Percentiles rank a stretch among this genome's conserved stretches.
These are phyloP conservation scores for Copsychus sechellarum DNA, from an alignment of 2,113 vertebrate species.

Conservation along the genomic window DNA sequence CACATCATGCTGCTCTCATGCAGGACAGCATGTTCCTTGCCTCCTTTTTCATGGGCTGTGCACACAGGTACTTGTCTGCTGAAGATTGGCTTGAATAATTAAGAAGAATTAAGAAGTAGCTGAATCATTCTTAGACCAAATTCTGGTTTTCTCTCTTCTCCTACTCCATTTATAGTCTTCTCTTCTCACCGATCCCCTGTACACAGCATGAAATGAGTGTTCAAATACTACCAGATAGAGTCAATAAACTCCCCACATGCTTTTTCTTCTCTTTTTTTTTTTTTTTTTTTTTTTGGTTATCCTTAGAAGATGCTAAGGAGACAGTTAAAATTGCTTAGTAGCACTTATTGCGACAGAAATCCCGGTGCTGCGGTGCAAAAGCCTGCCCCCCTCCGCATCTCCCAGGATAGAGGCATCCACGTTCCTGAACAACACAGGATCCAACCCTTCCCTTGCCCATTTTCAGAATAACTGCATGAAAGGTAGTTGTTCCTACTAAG, in stretches of 20 bases:
- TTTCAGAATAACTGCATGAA: not conserved
- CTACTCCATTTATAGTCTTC: not conserved
- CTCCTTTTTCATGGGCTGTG: constrained; percentile 34
- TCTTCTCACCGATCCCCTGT: not conserved
- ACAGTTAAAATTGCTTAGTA: not conserved
- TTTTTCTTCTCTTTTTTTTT: not conserved
- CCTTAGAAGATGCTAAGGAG: not conserved
- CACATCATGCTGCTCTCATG: not conserved
- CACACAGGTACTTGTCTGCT: constrained; percentile 22
- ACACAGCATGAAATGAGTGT: not conserved
- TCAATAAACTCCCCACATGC: not conserved
- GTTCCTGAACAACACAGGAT: not conserved
- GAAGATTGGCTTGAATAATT: constrained; percentile 57
- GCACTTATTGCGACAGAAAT: constrained; percentile 39
- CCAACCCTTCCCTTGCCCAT: not conserved
- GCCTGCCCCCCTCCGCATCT: constrained; percentile 9
- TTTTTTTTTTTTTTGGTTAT: not conserved
- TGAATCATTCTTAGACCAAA: constrained; percentile 67
- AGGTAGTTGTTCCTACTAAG: not conserved
- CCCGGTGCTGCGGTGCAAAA: not conserved
- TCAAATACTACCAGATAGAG: not conserved
- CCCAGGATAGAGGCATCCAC: not conserved
- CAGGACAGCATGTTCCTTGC: constrained; percentile 10
- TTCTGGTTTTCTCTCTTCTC: constrained; percentile 22
- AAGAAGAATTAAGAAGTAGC: constrained; percentile 50